phyloP scores from a whole-genome alignment of 2,797 vertebrate genomes.

The Graptemys geographica region DNA sequence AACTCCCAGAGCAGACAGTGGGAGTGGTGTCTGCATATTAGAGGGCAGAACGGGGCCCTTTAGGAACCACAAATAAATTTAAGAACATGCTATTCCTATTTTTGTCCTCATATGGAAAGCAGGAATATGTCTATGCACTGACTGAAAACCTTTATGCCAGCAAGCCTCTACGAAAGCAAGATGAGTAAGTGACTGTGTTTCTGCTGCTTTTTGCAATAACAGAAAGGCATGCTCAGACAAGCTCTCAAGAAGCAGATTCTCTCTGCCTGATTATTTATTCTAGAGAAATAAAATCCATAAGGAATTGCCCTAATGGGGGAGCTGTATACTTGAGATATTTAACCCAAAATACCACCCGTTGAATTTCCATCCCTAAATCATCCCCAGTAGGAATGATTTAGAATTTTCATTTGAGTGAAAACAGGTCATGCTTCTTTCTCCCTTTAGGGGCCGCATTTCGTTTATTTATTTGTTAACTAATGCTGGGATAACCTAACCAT shows the following conservation, averaged over 20 bases:
- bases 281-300: not conserved
- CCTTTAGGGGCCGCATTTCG: not conserved
- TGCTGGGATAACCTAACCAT: not conserved
- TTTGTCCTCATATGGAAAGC: not conserved
- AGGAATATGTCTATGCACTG: not conserved
- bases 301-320: not conserved
- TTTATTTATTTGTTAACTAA: slow-evolving; percentile 24
- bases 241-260: not conserved
- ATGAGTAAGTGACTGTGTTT: not conserved
- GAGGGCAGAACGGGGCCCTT: not conserved
- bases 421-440: not conserved
- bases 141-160: not conserved
- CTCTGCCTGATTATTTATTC: not conserved
- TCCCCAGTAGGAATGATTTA: not conserved
- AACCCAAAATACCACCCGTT: not conserved
- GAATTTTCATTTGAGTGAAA: slow-evolving; percentile 37
- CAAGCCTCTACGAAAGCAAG: not conserved
- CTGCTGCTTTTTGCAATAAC: not conserved
- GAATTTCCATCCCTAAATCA: not conserved
- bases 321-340: not conserved
- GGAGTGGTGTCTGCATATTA: not conserved
- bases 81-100: not conserved
- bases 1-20: not conserved
- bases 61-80: not conserved
- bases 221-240: not conserved